Evolutionary conservation across 1,140 invertebrate genomes (phyloP), one percentile per base, ranked within the genome.

Genomic region (Lysiphlebus fabarum): DNA sequence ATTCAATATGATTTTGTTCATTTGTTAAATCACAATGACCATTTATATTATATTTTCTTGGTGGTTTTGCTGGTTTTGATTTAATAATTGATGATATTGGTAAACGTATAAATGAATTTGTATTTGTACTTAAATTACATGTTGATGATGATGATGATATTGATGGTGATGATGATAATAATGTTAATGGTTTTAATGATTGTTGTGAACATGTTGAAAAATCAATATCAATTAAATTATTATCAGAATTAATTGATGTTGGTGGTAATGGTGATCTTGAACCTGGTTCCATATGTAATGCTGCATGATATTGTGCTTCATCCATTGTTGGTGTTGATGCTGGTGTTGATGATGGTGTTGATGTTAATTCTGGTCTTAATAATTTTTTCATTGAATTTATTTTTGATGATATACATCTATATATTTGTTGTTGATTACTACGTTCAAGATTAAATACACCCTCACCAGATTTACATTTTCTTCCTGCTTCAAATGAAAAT

Each of bases 401-500:
- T 74, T 90, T 90, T 2, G 86, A 81, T 1, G 87, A 87, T 56
- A 92, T 82, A 71, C 88, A 90, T 56, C 87, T 83, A 61, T 89
- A 92, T 57, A 92, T 90, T 74, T 91, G 89, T 64, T 89, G 87
- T 50, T 88, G 87, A 69, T 90, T 90, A 7, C 83, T 84, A 67
- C 91, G 87, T 68, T 90, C 86, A 61, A 94, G 79, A 56, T 86
- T 86, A 71, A 94, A 94, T 9, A 86, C 84, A 1, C 92, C 92
- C 79, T 92, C 91, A 2, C 92, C 92, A 5, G 90, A 90, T 61
- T 86, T 84, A 77, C 91, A 93, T 74, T 92, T 93, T 61, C 92
- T 81, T 5, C 92, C 92, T n/a, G 91, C 91, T 83, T 94, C 91
- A 77, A 95, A 92, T 14, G 89, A 91, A 70, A 95, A 94, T 70